These are phyloP conservation scores for Zenarchopterus dispar DNA, from an alignment of 2,797 vertebrate genomes.

Conservation along the genomic window DNA sequence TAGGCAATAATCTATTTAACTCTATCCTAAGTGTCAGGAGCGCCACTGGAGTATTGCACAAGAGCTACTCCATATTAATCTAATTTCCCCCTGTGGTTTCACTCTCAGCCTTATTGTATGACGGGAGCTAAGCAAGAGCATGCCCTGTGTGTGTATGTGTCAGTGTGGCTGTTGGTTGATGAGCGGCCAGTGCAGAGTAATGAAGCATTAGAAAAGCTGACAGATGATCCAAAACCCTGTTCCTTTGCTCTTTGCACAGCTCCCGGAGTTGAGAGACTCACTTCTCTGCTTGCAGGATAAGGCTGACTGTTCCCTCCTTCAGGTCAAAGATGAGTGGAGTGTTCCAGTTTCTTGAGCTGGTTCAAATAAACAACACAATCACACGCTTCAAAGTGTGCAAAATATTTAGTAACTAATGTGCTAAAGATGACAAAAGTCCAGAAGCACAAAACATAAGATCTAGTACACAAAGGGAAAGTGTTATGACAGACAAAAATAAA, in stretches of 20 bases:
- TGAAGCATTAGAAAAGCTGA: conserved; percentile 64
- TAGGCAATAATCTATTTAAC: conserved; percentile 66
- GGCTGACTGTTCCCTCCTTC: conserved; percentile 94
- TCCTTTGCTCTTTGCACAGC: conserved; percentile 49
- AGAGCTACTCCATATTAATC: conserved; percentile 75
- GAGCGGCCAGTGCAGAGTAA: conserved; percentile 61
- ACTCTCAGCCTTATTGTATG: conserved; percentile 69
- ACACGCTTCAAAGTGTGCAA: conserved; percentile 8
- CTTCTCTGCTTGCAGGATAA: conserved; percentile 96
- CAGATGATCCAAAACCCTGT: conserved; percentile 50
- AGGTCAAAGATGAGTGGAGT: conserved; percentile 97
- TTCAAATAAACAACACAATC: conserved; percentile 40
- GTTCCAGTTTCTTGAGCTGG: conserved; percentile 96
- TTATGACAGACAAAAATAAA: conserved; percentile 9
- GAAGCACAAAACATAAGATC: background rate
- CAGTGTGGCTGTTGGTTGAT: conserved; percentile 39
- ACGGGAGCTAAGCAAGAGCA: conserved; percentile 55
- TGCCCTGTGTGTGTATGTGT: conserved; percentile 21
- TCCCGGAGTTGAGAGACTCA: conserved; percentile 72
- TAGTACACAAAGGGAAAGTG: background rate
- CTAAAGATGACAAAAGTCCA: background rate
- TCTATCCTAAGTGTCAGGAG: conserved; percentile 53
- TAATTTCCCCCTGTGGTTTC: conserved; percentile 69
- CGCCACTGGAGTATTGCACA: conserved; percentile 62
- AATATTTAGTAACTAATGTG: conserved; percentile 4